phyloP scores from a whole-genome alignment of 2,797 vertebrate genomes.

The Aratinga solstitialis region DNA sequence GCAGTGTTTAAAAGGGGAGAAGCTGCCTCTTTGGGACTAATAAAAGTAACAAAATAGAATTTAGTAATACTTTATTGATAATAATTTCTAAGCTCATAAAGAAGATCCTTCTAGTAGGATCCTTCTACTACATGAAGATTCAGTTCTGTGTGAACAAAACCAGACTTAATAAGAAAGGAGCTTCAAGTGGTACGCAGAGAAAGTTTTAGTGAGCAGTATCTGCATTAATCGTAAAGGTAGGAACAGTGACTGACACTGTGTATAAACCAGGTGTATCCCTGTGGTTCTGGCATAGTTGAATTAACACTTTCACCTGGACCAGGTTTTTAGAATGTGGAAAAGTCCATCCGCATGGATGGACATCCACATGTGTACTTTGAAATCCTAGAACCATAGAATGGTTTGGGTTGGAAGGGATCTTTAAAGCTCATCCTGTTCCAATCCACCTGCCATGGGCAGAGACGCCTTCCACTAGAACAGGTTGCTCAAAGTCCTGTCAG shows the following conservation, averaged over 20 bases:
- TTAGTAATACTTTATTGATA: neutral
- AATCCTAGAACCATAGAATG: rapidly evolving
- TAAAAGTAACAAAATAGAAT: neutral
- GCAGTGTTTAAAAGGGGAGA: neutral
- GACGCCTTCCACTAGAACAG: neutral
- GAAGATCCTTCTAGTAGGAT: neutral
- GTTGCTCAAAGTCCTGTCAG: rapidly evolving
- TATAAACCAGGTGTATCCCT: neutral
- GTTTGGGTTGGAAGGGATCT: neutral
- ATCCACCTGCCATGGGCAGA: rapidly evolving
- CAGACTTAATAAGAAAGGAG: neutral
- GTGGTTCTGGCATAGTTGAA: neutral
- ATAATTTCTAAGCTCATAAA: neutral
- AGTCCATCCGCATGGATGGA: neutral
- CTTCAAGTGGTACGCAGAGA: neutral
- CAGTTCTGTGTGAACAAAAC: neutral
- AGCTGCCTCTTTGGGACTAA: neutral
- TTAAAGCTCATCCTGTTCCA: neutral
- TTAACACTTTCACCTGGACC: neutral
- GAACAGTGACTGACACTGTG: neutral
- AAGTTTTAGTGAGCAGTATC: neutral
- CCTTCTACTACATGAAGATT: neutral
- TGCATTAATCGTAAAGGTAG: neutral
- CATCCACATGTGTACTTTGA: neutral
- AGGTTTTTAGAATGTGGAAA: neutral